These are phyloP conservation scores for Gastracanthus pulcherrimus DNA, from an alignment of 2,888 invertebrate genomes.

Conservation along the genomic window DNA sequence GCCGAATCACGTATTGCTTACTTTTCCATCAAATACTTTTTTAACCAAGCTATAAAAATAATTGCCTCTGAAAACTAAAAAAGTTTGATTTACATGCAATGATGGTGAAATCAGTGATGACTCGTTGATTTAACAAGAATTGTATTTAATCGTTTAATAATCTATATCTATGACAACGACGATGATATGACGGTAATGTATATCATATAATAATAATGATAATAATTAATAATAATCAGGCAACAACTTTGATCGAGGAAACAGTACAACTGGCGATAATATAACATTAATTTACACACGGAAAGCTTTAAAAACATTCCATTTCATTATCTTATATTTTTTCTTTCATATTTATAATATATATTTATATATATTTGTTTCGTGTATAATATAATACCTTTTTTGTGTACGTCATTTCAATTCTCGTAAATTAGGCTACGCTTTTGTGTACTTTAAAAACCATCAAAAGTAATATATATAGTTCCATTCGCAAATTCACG, in stretches of 20 bases:
- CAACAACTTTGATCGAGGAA: constrained; percentile 62
- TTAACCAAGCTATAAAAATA: not conserved
- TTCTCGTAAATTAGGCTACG: constrained; percentile 51
- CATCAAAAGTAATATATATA: constrained; percentile 44
- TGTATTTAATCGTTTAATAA: constrained; percentile 59
- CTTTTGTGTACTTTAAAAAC: constrained; percentile 46
- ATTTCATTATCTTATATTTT: constrained; percentile 56
- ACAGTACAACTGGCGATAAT: constrained; percentile 60
- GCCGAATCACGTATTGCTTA: not conserved
- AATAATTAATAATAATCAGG: constrained; percentile 60
- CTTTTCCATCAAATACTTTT: not conserved
- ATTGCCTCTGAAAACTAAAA: constrained; percentile 3
- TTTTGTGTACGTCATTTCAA: constrained; percentile 52
- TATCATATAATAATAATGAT: constrained; percentile 58
- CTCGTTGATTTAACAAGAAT: constrained; percentile 57
- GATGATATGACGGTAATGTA: constrained; percentile 72
- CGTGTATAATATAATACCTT: constrained; percentile 56
- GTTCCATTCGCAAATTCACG: constrained; percentile 34
- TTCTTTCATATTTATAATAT: constrained; percentile 40
- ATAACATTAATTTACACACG: constrained; percentile 61
- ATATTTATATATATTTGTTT: constrained; percentile 41
- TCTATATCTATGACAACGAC: constrained; percentile 64
- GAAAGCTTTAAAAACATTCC: constrained; percentile 61
- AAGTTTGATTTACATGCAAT: not conserved
- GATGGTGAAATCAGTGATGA: constrained; percentile 45